Evolutionary conservation across 2,888 invertebrate genomes (phyloP), one percentile per base, ranked within the genome.

Genomic region (Drosophila prolongata): DNA sequence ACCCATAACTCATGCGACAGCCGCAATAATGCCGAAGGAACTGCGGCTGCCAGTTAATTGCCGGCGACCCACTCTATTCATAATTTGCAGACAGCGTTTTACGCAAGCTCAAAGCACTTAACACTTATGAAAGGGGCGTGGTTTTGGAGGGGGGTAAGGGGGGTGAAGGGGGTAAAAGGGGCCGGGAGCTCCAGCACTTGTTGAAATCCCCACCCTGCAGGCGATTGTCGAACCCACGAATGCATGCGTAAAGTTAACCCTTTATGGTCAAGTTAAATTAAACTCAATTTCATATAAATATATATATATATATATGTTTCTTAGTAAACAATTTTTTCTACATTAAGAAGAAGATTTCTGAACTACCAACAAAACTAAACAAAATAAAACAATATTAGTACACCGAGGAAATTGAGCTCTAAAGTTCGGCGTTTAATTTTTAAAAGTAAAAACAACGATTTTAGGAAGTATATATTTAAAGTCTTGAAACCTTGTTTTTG

Each of bases 1-100:
- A 67, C 65, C 70, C 79, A 81, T 84, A 83, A 84, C 66, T 85
- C 76, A 77, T 38, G 69, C 24, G 10, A 56, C 69, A 27, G 50
- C 46, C 44, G 61, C 65, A 72, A 37, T 40, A 60, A 54, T 56
- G 35, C 54, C 42, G 19, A 62, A 40, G 40, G 50, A 61, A 72
- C 66, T 59, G 54, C 34, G 38, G 76, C 77, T 65, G 79, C 64
- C 77, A 76, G 56, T 67, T 87, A 87, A 87, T 85, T 77, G 85
- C 62, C 57, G 27, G 38, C 38, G 44, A 68, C 46, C 38, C 52
- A 68, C 49, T 76, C 44, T 10, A 58, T 59, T 80, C 77, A 77
- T 69, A 77, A 54, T 57, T 72, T 53, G 6, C 9, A 57, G 44
- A 75, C 65, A 75, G 34, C 56, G 79, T 11, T 68, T 87, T 84